These are phyloP conservation scores for Netelia melanura DNA, from an alignment of 2,888 invertebrate genomes.

Conservation along the genomic window DNA sequence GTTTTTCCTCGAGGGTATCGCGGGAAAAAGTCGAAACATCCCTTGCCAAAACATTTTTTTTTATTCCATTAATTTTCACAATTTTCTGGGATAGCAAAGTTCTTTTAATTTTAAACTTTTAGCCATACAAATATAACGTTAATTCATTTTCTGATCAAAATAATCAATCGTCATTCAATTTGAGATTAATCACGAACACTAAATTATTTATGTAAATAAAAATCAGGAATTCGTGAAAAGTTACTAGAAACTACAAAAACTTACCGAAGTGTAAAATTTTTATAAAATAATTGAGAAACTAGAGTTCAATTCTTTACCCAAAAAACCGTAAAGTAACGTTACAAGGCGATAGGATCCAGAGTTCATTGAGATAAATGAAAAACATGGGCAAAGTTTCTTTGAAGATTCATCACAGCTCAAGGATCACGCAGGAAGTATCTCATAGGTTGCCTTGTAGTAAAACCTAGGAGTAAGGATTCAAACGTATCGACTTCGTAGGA, in stretches of 20 bases:
- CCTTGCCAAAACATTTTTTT: no score
- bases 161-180: not conserved
- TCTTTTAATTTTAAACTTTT: no score
- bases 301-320: not conserved
- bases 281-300: not conserved
- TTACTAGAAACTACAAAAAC: not conserved
- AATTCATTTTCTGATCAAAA: not conserved
- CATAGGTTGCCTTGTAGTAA: not conserved
- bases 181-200: not conserved
- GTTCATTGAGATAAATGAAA: not conserved
- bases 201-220: not conserved
- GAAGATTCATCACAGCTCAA: constrained; percentile 3
- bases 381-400: constrained; percentile 27
- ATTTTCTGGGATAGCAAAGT: no score
- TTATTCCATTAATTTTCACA: no score
- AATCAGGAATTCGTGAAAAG: not conserved
- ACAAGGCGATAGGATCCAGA: not conserved
- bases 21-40: no score
- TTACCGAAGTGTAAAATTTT: not conserved
- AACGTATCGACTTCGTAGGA: constrained; percentile 8
- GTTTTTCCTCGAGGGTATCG: no score
- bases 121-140: not conserved
- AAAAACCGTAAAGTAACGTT: not conserved
- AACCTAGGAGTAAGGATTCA: constrained; percentile 17
- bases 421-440: constrained; percentile 16